Evolutionary conservation across 2,797 vertebrate species (phyloP), one percentile per base, ranked within the genome.

Genomic region (Telmatherina bonti): DNA sequence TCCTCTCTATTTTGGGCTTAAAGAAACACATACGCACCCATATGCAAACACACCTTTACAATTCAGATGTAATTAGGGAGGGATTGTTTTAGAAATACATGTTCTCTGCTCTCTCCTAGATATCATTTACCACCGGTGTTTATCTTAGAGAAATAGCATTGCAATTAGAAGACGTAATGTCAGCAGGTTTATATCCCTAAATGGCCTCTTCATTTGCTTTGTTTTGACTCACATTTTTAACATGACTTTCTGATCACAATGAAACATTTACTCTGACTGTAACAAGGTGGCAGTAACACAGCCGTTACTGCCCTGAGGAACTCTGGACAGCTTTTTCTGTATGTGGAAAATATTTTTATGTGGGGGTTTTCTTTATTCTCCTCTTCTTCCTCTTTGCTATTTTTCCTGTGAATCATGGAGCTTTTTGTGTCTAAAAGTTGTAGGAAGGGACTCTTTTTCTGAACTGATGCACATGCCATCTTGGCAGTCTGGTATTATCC

Each of bases 21-120:
- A 47, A 64, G 38, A 71, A 62, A 85, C 24, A 43, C 57, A 78
- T 53, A 12, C 63, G 76, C 72, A 72, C 43, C 57, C 62, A 57
- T 51, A 56, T 49, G 51, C 54, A 75, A 79, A 82, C 52, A 60
- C 60, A 71, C 33, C 72, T 61, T 29, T 67, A 78, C 67, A 82
- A 68, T 85, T 85, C 58, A 70, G 59, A 76, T 70, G 81, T 83
- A 82, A 60, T 85, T 81, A 73, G 58, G 9, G 67, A 75, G 65
- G 73, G 76, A 87, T 85, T 84, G 78, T 62, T 22, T 49, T 62
- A 49, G 57, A 83, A 79, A 67, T 64, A 47, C 72, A 66, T 69
- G 47, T 76, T 72, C 62, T 79, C 74, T 1, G 35, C 70, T 75
- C 68, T 79, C 65, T 78, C 62, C 76, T 72, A 49, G 60, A 64